Percentiles rank a stretch among this genome's conserved stretches.
phyloP scores from a whole-genome alignment of 2,113 vertebrate genomes.

The Nannospalax galili region DNA sequence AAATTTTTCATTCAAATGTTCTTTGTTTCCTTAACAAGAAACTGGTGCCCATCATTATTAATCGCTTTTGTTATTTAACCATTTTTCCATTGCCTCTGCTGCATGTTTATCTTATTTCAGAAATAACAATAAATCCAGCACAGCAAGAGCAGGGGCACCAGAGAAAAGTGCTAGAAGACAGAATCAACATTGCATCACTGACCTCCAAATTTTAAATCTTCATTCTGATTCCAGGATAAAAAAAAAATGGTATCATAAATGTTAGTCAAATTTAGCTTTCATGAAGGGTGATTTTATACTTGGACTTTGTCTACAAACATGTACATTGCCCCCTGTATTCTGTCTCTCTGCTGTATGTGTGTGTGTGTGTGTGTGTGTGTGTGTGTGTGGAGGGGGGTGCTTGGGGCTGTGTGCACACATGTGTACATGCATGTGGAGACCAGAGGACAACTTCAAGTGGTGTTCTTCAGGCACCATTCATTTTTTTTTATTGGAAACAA shows the following conservation, averaged over 20 bases:
- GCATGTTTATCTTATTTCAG: neutral
- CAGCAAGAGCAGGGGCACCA: neutral
- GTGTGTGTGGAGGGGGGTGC: neutral
- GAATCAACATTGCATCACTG: neutral
- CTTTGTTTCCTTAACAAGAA: neutral
- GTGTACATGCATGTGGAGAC: neutral
- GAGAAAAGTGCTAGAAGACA: neutral
- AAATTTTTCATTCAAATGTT: neutral
- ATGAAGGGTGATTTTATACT: neutral
- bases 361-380: neutral
- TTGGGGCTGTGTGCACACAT: neutral
- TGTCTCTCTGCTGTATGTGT: neutral
- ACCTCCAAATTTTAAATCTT: neutral
- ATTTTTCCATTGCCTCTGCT: neutral
- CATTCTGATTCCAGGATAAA: conserved; percentile 9
- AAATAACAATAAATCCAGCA: neutral
- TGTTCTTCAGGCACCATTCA: neutral
- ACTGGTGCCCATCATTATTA: neutral
- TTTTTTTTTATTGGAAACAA: neutral
- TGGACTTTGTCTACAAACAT: neutral
- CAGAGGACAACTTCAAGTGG: neutral
- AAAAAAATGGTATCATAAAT: neutral
- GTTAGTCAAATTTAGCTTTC: conserved; percentile 9
- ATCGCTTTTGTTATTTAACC: neutral
- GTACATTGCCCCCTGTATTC: too few species aligned